Conservation (phyloP, 2,888 invertebrate genomes). For the Caenorhabditis panamensis region DNA sequence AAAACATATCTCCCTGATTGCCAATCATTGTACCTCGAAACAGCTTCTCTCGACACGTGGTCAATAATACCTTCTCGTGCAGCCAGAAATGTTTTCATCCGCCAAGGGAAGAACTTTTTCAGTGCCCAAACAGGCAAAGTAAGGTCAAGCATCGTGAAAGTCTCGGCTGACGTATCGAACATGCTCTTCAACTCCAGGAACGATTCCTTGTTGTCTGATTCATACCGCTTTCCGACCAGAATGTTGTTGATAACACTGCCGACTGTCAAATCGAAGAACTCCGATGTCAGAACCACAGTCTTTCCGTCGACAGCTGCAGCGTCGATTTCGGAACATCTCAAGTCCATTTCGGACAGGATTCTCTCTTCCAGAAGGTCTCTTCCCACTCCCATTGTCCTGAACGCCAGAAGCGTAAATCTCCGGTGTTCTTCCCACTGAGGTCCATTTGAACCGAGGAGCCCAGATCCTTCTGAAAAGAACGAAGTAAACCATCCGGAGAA, state of each 20-base stretch:
- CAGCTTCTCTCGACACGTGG: slow-evolving; percentile 14
- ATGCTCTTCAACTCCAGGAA: slow-evolving; percentile 30
- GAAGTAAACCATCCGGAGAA: too few relatives aligned
- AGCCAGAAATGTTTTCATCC: not conserved
- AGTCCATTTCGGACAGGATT: slow-evolving; percentile 53
- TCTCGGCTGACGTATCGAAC: slow-evolving; percentile 20
- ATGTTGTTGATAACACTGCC: slow-evolving; percentile 60
- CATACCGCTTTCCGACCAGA: slow-evolving; percentile 34
- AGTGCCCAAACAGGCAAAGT: slow-evolving; percentile 25
- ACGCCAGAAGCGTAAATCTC: slow-evolving; percentile 51
- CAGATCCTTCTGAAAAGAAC: slow-evolving; percentile 44
- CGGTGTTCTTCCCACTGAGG: slow-evolving; percentile 55
- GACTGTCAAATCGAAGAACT: slow-evolving; percentile 39
- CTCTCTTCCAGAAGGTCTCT: slow-evolving; percentile 57
- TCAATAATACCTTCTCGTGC: slow-evolving; percentile 2
- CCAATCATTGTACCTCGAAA: slow-evolving; percentile 21
- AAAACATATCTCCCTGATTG: slow-evolving; percentile 41
- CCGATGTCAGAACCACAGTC: slow-evolving; percentile 1
- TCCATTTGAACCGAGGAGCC: slow-evolving; percentile 46
- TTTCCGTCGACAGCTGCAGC: slow-evolving; percentile 9
- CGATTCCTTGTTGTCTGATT: slow-evolving; percentile 24
- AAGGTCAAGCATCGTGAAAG: slow-evolving; percentile 19
- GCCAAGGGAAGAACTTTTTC: slow-evolving; percentile 13
- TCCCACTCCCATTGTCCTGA: slow-evolving; percentile 64
- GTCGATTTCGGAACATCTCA: slow-evolving; percentile 24